Conservation (phyloP, 1,140 invertebrate species). For the Calycopis cecrops region DNA sequence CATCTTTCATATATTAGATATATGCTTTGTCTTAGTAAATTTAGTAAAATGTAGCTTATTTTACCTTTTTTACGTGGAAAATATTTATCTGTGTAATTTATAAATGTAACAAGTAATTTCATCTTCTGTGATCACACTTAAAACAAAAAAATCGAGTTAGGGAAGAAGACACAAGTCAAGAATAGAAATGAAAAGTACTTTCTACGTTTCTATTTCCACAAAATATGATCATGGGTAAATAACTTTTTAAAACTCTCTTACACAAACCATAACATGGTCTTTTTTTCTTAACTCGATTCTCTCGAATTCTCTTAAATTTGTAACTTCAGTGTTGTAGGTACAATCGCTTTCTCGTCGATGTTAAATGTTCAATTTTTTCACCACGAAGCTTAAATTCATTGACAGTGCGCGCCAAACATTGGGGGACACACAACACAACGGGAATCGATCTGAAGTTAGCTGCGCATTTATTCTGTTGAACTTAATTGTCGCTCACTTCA, state of each 20-base stretch:
- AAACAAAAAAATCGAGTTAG: neutral
- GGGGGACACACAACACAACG: neutral
- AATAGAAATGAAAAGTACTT: neutral
- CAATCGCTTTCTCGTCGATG: conserved; percentile 1
- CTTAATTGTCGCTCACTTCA: too few relatives aligned
- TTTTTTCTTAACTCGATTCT: neutral
- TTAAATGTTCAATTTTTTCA: neutral
- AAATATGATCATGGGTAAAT: too few relatives aligned
- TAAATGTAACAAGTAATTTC: neutral
- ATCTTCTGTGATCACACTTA: neutral
- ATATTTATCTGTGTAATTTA: conserved; percentile 1
- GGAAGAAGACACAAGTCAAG: neutral
- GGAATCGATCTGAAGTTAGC: too few relatives aligned
- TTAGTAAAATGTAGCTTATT: conserved; percentile 10
- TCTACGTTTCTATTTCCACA: neutral
- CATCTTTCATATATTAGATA: neutral
- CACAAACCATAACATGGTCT: too few relatives aligned
- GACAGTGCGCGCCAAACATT: neutral
- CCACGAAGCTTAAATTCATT: neutral
- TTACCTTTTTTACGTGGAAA: conserved; percentile 1
- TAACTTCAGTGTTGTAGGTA: conserved; percentile 8
- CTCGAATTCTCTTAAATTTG: neutral
- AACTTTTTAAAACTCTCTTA: too few relatives aligned
- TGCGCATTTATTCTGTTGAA: too few relatives aligned
- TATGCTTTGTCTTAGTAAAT: conserved; percentile 9